Conservation (phyloP, 2,113 vertebrate species). For the Gavia stellata region DNA sequence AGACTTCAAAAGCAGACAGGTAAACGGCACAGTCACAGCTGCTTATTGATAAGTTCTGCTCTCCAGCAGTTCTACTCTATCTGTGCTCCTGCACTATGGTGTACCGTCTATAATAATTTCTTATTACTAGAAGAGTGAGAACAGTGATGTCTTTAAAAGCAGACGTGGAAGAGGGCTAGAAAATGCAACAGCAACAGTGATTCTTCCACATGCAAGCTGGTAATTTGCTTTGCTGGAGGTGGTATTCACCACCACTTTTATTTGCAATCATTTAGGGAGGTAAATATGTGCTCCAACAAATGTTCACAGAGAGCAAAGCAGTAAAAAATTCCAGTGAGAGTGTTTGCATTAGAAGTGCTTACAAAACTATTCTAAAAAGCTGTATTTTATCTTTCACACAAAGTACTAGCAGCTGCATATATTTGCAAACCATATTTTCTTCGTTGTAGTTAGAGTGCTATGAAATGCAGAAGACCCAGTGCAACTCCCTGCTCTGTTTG, state of each 20-base stretch:
- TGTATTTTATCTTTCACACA: not conserved
- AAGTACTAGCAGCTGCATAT: not conserved
- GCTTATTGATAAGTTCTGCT: not conserved
- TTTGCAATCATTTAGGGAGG: not conserved
- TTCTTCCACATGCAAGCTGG: not conserved
- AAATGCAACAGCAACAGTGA: not conserved
- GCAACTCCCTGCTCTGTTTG: not conserved
- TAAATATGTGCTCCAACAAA: not conserved
- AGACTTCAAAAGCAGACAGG: not conserved
- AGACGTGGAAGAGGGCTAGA: not conserved
- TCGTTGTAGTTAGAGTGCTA: not conserved
- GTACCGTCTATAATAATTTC: not conserved
- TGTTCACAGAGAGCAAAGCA: not conserved
- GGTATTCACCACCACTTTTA: not conserved
- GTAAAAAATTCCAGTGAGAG: not conserved
- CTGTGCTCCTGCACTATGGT: not conserved
- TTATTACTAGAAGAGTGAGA: not conserved
- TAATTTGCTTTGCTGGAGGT: slow-evolving; percentile 17
- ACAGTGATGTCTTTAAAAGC: not conserved
- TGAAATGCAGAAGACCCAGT: not conserved
- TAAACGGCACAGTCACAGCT: not conserved
- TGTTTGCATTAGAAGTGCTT: not conserved
- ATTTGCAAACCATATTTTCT: not conserved
- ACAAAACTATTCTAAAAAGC: not conserved
- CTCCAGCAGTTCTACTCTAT: not conserved